Percentiles rank a stretch among this genome's conserved stretches.
phyloP scores from a whole-genome alignment of 2,113 vertebrate genomes.

The Trematocara zebra region DNA sequence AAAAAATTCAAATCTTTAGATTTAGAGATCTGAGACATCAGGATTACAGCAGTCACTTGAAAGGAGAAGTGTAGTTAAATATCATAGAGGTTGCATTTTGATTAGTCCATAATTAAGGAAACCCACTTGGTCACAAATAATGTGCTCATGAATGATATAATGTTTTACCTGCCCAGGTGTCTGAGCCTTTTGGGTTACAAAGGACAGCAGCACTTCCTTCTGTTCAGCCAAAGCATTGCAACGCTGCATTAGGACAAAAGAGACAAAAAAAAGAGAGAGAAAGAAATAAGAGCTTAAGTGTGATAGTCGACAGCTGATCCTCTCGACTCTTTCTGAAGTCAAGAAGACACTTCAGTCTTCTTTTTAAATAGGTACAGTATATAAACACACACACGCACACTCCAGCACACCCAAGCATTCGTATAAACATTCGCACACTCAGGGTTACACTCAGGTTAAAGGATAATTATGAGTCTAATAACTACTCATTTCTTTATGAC shows the following conservation, averaged over 20 bases:
- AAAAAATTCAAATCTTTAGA: not conserved
- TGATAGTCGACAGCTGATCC: not conserved
- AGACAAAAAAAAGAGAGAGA: not conserved
- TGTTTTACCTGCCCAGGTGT: conserved; percentile 76
- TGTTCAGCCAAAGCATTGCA: conserved; percentile 76
- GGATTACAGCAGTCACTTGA: not conserved
- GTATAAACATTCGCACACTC: not conserved
- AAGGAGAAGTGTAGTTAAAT: not conserved
- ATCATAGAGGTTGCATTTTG: not conserved
- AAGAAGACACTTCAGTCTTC: not conserved
- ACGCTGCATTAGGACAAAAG: conserved; percentile 77
- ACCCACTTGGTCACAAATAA: not conserved
- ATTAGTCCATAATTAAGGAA: not conserved
- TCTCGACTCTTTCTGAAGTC: not conserved
- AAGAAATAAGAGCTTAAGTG: not conserved
- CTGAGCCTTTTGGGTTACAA: conserved; percentile 56
- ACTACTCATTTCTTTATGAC: conserved; percentile 90
- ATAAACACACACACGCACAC: not conserved
- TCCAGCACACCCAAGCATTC: not conserved
- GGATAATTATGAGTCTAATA: conserved; percentile 94
- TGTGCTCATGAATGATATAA: not conserved
- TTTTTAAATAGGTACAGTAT: not conserved
- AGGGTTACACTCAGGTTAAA: conserved; percentile 64
- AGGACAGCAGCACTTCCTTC: conserved; percentile 66
- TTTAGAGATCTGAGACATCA: not conserved